phyloP scores from a whole-genome alignment of 2,888 invertebrate genomes.

The Nomada lathburiana region DNA sequence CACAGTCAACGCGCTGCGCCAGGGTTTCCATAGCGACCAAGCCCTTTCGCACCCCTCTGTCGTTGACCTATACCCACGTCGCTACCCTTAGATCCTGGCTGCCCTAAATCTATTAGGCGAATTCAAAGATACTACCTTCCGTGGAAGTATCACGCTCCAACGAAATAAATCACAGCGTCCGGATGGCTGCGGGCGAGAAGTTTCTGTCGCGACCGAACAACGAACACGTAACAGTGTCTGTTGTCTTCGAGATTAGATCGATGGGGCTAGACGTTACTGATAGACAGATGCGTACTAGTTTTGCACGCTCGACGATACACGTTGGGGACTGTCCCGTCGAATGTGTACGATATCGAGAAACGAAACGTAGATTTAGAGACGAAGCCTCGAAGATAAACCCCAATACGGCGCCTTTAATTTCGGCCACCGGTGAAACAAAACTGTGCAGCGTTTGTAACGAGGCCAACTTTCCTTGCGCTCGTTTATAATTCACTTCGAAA shows the following conservation, averaged over 20 bases:
- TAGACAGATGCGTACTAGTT: not conserved
- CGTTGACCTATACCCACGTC: conserved; percentile 77
- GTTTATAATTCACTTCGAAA: conserved; percentile 32
- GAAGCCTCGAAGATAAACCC: too few species aligned
- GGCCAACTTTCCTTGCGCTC: conserved; percentile 14
- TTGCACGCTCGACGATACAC: not conserved
- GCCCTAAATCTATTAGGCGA: conserved; percentile 68
- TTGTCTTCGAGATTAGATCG: conserved; percentile 12
- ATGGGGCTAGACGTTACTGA: conserved; percentile 4
- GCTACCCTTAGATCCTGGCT: conserved; percentile 67
- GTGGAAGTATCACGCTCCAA: conserved; percentile 22
- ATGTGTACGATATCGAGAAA: too few species aligned
- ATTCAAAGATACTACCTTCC: conserved; percentile 43
- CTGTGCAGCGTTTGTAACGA: not conserved
- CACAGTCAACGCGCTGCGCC: conserved; percentile 72
- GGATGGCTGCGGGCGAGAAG: not conserved
- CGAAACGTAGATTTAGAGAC: too few species aligned
- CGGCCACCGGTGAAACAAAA: not conserved
- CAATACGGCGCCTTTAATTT: not conserved
- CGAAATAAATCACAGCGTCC: conserved; percentile 31
- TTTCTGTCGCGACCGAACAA: not conserved
- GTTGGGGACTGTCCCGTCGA: too few species aligned
- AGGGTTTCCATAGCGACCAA: conserved; percentile 80
- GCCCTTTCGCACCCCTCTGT: conserved; percentile 77
- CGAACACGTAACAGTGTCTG: not conserved